Conservation (phyloP, 1,140 invertebrate genomes). For the Drosophila nigromelanica region DNA sequence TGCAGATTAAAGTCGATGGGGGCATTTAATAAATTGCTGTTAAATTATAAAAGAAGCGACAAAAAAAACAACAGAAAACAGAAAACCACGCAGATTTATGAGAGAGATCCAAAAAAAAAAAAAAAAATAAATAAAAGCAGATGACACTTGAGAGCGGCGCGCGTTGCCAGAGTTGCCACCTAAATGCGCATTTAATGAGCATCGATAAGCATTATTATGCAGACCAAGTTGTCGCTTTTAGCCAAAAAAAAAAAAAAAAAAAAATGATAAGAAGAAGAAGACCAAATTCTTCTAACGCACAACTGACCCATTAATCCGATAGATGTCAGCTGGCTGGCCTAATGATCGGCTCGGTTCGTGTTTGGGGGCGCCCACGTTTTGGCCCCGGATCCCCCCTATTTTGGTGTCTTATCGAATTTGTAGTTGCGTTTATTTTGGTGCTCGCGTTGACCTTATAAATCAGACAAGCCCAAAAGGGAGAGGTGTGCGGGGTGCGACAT, state of each 20-base stretch:
- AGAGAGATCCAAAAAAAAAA: background rate
- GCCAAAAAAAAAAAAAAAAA: too few species aligned
- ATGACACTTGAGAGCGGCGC: too few species aligned
- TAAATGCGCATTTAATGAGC: conserved; percentile 35
- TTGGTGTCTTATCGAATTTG: conserved; percentile 43
- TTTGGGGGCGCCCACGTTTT: conserved; percentile 67
- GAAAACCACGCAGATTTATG: conserved; percentile 30
- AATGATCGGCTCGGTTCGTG: conserved; percentile 49
- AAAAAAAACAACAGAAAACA: conserved; percentile 1
- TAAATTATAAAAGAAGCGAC: conserved; percentile 64
- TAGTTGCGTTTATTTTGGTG: conserved; percentile 59
- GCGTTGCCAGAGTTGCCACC: conserved; percentile 23
- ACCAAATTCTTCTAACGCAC: conserved; percentile 23
- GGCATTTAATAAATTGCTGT: conserved; percentile 77
- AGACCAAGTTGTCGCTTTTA: conserved; percentile 28
- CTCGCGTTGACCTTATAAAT: conserved; percentile 76
- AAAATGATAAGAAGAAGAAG: background rate
- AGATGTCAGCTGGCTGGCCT: conserved; percentile 66
- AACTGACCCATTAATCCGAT: conserved; percentile 70
- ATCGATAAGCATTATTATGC: conserved; percentile 44
- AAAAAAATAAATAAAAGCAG: background rate
- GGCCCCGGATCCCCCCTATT: conserved; percentile 28
- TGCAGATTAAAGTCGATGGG: conserved; percentile 64
- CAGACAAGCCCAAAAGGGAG: conserved; percentile 19
- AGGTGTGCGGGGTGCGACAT: conserved; percentile 9